A percentile compares a stretch with the other conserved stretches of the same genome.
Conservation (phyloP, 2,113 vertebrate species). For the Meles meles region DNA sequence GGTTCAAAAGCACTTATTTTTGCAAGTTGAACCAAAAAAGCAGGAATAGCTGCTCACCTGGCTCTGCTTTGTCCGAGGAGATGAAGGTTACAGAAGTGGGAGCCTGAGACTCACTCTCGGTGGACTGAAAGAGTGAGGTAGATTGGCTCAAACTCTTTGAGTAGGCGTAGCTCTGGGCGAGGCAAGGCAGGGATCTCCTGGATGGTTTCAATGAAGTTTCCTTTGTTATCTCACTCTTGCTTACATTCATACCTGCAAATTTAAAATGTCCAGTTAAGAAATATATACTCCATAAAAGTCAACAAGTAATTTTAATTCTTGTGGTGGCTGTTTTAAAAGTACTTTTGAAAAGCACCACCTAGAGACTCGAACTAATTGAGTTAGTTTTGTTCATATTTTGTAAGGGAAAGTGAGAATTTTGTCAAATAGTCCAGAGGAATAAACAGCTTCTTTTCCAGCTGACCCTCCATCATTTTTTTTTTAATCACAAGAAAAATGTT, state of each 20-base stretch:
- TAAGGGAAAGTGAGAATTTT: neutral
- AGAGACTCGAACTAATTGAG: neutral
- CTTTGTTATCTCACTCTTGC: conserved; percentile 95
- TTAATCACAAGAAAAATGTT: too few species aligned
- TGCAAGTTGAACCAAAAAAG: neutral
- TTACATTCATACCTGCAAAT: conserved; percentile 94
- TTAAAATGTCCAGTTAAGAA: neutral
- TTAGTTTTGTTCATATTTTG: neutral
- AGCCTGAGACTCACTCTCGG: conserved; percentile 79
- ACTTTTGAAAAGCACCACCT: neutral
- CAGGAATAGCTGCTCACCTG: conserved; percentile 69
- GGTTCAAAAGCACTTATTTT: neutral
- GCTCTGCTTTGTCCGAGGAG: conserved; percentile 73
- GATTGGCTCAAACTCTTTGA: conserved; percentile 94
- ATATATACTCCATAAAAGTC: neutral
- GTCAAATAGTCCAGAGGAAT: neutral
- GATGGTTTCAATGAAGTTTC: conserved; percentile 93
- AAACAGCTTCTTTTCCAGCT: neutral
- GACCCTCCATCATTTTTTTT: neutral
- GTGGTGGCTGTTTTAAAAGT: neutral
- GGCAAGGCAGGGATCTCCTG: conserved; percentile 94
- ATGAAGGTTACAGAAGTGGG: conserved; percentile 83
- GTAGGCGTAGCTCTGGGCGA: conserved; percentile 93
- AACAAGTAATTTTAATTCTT: neutral
- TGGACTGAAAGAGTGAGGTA: conserved; percentile 86